These are phyloP conservation scores for Simalia tracyae DNA, from an alignment of 2,797 vertebrate genomes.

Conservation along the genomic window DNA sequence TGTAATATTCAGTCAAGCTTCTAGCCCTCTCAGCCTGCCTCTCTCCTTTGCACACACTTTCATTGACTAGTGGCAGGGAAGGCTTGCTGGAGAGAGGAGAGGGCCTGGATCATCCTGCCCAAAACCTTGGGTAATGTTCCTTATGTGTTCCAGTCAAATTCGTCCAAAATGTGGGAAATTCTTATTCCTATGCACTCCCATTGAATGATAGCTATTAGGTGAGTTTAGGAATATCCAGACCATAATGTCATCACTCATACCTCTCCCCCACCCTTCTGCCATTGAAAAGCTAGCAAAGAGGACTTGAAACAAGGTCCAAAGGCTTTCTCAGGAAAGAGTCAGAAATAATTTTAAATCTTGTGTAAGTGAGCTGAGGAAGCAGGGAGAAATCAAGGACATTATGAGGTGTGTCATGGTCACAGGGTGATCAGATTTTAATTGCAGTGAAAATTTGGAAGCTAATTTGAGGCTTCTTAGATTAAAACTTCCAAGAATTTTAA, in stretches of 20 bases:
- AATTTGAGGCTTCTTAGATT: neutral
- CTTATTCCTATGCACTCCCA: neutral
- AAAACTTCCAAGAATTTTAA: neutral
- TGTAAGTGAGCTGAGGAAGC: neutral
- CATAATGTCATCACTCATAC: neutral
- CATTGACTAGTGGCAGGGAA: too few species aligned
- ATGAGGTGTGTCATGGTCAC: neutral
- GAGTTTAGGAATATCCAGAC: neutral
- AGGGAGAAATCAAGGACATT: neutral
- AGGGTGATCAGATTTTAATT: neutral
- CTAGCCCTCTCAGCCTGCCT: too few species aligned
- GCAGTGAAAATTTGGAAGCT: neutral
- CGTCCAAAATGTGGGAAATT: too few species aligned
- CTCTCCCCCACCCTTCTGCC: neutral
- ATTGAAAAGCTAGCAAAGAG: neutral
- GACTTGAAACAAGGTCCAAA: neutral
- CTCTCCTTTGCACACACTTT: neutral
- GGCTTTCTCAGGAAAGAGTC: neutral
- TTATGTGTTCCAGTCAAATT: neutral
- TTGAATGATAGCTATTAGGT: neutral
- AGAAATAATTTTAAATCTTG: neutral
- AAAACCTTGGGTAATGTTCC: neutral
- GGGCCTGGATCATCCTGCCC: neutral
- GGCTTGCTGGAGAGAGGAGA: neutral
- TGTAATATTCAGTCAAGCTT: neutral